A percentile compares a stretch with the other conserved stretches of the same genome.
Conservation (phyloP, 2,113 vertebrate species). For the Chaetops frenatus region DNA sequence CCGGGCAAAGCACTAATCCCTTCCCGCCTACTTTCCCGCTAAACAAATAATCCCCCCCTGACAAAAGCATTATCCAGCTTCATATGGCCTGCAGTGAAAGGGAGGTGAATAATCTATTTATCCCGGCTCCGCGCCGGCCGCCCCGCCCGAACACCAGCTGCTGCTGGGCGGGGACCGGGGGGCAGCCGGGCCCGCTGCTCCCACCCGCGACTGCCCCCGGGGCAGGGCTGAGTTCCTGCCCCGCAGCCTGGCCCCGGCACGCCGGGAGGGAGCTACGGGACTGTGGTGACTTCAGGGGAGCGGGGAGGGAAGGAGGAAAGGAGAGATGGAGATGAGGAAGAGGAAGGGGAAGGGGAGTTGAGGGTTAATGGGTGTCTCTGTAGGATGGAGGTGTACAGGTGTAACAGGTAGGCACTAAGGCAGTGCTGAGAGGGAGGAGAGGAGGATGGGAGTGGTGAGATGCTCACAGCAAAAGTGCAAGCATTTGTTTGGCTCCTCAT, state of each 20-base stretch:
- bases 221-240: not conserved
- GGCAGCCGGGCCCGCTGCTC: not conserved
- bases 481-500: not conserved
- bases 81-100: not conserved
- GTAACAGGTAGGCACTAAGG: not conserved
- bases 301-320: not conserved
- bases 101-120: not conserved
- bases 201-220: not conserved
- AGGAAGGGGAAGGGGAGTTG: too few relatives aligned
- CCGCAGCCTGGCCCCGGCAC: not conserved
- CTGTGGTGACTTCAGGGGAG: not conserved
- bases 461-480: not conserved
- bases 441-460: not conserved
- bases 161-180: not conserved
- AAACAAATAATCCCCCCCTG: not conserved
- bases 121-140: not conserved
- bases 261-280: not conserved
- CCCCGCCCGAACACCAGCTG: not conserved
- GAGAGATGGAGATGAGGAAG: not conserved
- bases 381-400: not conserved
- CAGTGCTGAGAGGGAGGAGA: not conserved
- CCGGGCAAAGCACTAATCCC: conserved; percentile 16
- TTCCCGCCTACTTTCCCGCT: not conserved
- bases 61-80: not conserved
- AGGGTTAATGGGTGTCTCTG: not conserved